Conservation (phyloP, 2,888 invertebrate genomes). For the Calameuta filiformis region DNA sequence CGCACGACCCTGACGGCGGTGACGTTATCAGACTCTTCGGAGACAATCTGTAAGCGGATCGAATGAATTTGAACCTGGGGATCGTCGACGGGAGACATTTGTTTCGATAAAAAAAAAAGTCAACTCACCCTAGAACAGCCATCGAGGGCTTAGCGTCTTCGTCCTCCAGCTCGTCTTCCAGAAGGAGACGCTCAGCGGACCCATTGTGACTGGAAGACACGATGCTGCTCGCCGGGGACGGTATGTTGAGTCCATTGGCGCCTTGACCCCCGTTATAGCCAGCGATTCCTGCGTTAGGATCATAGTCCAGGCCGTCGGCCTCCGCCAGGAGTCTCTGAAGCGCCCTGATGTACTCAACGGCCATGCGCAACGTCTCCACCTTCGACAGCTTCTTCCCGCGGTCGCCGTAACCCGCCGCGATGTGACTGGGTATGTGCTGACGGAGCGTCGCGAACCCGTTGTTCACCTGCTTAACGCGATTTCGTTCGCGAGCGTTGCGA, state of each 20-base stretch:
- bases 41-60: constrained; percentile 47
- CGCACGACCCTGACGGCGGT: constrained; percentile 35
- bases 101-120: neutral
- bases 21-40: constrained; percentile 46
- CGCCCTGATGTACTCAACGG: constrained; percentile 89
- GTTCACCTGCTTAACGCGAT: constrained; percentile 92
- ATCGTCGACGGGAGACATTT: neutral
- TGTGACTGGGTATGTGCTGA: constrained; percentile 87
- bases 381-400: constrained; percentile 85
- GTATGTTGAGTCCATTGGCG: constrained; percentile 67
- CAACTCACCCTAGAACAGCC: constrained; percentile 8
- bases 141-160: constrained; percentile 42
- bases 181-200: constrained; percentile 64
- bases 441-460: constrained; percentile 90
- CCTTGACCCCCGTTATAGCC: constrained; percentile 47
- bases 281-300: constrained; percentile 56
- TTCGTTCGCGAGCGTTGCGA: constrained; percentile 91
- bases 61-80: neutral
- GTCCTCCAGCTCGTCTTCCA: constrained; percentile 68
- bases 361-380: constrained; percentile 90
- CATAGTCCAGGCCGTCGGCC: constrained; percentile 70
- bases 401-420: constrained; percentile 75
- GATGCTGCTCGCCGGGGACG: constrained; percentile 62
- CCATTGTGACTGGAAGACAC: constrained; percentile 63
- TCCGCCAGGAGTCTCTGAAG: constrained; percentile 80